Conservation (phyloP, 2,113 vertebrate species). For the Mola mola region DNA sequence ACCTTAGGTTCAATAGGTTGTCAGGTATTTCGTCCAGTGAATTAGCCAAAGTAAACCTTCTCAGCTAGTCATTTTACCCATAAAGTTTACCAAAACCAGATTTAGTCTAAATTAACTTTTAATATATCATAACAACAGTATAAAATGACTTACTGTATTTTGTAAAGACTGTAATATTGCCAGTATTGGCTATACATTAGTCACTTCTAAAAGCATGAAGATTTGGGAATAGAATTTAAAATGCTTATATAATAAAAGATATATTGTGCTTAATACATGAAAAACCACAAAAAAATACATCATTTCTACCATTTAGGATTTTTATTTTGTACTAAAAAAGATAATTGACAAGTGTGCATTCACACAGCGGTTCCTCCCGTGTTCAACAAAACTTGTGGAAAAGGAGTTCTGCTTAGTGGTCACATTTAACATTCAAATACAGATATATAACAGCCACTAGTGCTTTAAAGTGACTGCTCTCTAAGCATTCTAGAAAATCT, state of each 20-base stretch:
- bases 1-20: too few species aligned
- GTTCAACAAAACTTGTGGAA: not conserved
- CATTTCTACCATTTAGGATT: not conserved
- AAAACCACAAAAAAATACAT: too few species aligned
- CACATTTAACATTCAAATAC: conserved; percentile 32
- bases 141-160: too few species aligned
- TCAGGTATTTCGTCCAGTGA: not conserved
- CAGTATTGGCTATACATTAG: not conserved
- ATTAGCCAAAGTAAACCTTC: conserved; percentile 1
- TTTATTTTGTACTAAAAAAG: conserved; percentile 24
- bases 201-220: not conserved
- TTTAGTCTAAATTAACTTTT: too few species aligned
- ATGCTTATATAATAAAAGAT: not conserved
- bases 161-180: too few species aligned
- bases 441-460: conserved; percentile 10
- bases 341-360: not conserved
- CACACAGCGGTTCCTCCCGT: not conserved
- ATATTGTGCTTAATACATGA: not conserved
- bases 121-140: too few species aligned
- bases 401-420: conserved; percentile 6
- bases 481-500: too few species aligned
- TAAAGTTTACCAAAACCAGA: too few species aligned
- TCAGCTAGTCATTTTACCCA: not conserved
- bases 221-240: not conserved
- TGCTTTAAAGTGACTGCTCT: too few species aligned